Evolutionary conservation across 2,888 invertebrate species (phyloP).

Genomic region (Zaprionus obscuricornis): DNA sequence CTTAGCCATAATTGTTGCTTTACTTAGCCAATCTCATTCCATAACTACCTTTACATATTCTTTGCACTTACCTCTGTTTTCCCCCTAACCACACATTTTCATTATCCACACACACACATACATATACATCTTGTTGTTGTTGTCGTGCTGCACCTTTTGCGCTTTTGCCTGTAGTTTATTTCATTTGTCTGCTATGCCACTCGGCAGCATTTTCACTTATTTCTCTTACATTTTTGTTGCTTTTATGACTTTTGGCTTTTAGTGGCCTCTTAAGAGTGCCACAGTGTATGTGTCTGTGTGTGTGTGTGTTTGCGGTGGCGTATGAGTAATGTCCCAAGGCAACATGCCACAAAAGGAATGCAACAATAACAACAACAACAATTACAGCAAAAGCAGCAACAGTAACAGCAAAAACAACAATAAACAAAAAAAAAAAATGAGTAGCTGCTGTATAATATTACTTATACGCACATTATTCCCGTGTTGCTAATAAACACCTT

Average conservation of each 20-base stretch:
- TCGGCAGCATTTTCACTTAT: conserved; percentile 70
- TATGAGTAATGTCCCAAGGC: conserved; percentile 67
- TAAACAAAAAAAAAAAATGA: background rate
- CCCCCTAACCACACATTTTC: too few species aligned
- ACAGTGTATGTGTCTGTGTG: conserved; percentile 58
- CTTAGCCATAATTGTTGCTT: conserved; percentile 76
- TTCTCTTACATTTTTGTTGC: conserved; percentile 57
- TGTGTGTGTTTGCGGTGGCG: conserved; percentile 60
- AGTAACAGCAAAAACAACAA: conserved; percentile 36
- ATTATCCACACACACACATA: too few species aligned
- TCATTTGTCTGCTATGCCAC: conserved; percentile 65
- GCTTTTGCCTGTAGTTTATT: conserved; percentile 69
- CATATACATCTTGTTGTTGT: background rate
- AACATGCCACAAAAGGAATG: conserved; percentile 13
- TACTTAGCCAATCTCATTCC: conserved; percentile 60
- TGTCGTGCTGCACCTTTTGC: conserved; percentile 59
- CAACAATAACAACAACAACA: conserved; percentile 7
- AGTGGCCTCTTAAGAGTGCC: conserved; percentile 73
- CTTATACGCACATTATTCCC: conserved; percentile 60
- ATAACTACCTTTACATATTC: conserved; percentile 6
- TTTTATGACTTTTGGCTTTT: conserved; percentile 79
- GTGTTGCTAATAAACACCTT: conserved; percentile 75
- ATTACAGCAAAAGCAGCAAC: conserved; percentile 31
- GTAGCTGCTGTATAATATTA: conserved; percentile 60
- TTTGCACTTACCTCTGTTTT: background rate